Evolutionary conservation across 2,113 vertebrate genomes (phyloP).

Genomic region (Prionailurus bengalensis): DNA sequence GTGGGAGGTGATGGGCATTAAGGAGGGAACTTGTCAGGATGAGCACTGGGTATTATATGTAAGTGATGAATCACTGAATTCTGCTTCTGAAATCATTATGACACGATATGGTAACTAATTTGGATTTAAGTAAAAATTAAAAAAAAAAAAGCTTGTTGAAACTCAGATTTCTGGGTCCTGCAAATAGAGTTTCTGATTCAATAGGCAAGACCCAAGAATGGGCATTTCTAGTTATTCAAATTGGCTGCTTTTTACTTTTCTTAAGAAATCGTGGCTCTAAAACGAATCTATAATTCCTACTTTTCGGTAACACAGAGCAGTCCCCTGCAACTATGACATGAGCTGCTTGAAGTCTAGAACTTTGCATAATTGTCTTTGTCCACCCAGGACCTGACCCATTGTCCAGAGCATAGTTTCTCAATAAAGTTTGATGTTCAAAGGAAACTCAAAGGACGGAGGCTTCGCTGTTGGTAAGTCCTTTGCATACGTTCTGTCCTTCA

Average conservation of each 20-base stretch:
- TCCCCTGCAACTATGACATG: background rate
- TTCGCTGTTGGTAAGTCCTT: background rate
- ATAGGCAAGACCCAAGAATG: background rate
- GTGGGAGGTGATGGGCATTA: no score
- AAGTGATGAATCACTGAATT: no score
- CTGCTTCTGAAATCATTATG: no score
- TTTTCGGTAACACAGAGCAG: background rate
- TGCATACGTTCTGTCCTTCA: background rate
- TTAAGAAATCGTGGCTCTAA: background rate
- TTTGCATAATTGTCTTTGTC: background rate
- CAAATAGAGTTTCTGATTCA: background rate
- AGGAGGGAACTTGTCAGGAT: no score
- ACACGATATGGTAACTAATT: no score
- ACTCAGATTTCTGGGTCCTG: background rate
- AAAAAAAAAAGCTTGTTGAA: background rate
- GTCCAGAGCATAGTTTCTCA: background rate
- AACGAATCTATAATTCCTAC: background rate
- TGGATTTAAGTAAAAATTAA: no score
- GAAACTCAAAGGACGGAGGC: background rate
- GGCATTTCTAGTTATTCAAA: background rate
- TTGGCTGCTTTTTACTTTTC: background rate
- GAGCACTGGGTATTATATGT: no score
- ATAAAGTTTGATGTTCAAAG: background rate
- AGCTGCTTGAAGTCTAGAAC: background rate
- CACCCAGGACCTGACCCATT: background rate